Conservation (phyloP, 2,113 vertebrate genomes). For the Aix galericulata region DNA sequence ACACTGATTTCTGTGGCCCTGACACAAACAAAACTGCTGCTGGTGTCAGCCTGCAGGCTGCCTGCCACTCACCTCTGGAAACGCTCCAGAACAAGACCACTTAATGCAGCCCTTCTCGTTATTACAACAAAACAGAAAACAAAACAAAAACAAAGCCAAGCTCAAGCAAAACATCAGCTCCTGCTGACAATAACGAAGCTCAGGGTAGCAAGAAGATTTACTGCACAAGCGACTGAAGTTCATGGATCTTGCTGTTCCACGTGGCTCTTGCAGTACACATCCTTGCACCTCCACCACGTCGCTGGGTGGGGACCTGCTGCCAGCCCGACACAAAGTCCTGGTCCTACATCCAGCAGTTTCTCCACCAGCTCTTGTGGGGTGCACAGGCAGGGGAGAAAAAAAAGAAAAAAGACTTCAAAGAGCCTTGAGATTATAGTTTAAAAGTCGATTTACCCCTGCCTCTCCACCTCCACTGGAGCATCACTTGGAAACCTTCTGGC, state of each 20-base stretch:
- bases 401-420: background rate
- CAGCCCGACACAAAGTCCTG: background rate
- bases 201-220: background rate
- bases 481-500: background rate
- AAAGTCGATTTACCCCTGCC: background rate
- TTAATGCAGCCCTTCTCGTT: background rate
- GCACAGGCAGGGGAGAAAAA: background rate
- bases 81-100: background rate
- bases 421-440: background rate
- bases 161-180: background rate
- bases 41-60: background rate
- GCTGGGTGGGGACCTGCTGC: background rate
- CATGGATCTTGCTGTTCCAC: background rate
- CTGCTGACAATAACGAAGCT: background rate
- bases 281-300: background rate
- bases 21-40: background rate
- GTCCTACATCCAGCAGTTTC: background rate
- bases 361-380: background rate
- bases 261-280: background rate
- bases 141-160: background rate
- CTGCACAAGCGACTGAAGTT: background rate
- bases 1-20: background rate
- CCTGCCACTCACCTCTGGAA: background rate
- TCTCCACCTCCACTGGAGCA: rapidly evolving
- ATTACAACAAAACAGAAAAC: background rate